Evolutionary conservation across 2,797 vertebrate genomes (phyloP), one percentile per base, ranked within the genome.

Genomic region (Muscicapa striata): DNA sequence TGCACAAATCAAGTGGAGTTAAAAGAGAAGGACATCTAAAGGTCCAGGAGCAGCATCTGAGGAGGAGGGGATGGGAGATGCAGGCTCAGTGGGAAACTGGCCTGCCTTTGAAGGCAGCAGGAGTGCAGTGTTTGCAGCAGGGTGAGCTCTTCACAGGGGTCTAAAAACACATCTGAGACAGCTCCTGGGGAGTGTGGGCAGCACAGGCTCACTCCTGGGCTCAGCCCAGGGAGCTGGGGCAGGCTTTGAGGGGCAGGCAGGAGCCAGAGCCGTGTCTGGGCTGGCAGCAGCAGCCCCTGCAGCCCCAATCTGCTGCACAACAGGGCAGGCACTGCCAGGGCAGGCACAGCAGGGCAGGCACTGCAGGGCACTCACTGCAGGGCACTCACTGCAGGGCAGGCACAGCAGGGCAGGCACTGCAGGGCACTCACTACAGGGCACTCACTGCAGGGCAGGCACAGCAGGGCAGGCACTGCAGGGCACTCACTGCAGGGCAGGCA

Each of bases 131-230:
- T 89, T 76, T 90, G 86, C 77, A 87, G 55, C 74, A 76, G 70
- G 51, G 27, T 7, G n/a, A 90, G 40, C 45, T 68, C 87, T 95
- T 90, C 70, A 67, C 72, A 80, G 68, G 84, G 52, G 45, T 21
- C 91, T 94, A 84, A 48, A 77, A 92, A 87, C 81, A 83, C 75
- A 91, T 74, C 91, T 87, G 68, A 83, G 55, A 72, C 61, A 74
- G 75, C 52, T 93, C 63, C 62, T 63, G 38, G 11, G 82, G 72
- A 54, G 63, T 59, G 51, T 11, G 1, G 51, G 30, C 70, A 58
- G 15, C 77, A 36, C 40, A 13, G 66, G 34, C 55, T 34, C 20
- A 6, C 6, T 55, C 43, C 61, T 36, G 29, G 2, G 10, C 38
- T 76, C 68, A 19, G 29, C 9, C 34, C 45, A 18, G 55, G 82